These are phyloP conservation scores for Temnopleurus reevesii DNA, from an alignment of 53 echinoderm and acorn worm genomes.

Conservation along the genomic window DNA sequence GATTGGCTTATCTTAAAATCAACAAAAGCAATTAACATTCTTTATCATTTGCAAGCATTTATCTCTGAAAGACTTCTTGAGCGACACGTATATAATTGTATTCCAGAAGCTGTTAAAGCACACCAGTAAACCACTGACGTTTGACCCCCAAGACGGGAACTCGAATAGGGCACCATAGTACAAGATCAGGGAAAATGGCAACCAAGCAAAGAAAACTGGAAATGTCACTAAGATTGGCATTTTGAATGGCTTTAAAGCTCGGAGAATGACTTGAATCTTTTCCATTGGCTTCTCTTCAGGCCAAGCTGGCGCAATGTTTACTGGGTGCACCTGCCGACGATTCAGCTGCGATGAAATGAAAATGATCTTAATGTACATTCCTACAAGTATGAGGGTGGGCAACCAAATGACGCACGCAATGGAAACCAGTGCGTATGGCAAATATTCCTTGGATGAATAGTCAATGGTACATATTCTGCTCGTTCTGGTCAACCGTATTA, in stretches of 20 bases:
- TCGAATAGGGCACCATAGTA: not conserved
- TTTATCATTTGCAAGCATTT: too few species aligned
- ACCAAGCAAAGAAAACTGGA: not conserved
- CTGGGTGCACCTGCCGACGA: not conserved
- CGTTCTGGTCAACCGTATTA: not conserved
- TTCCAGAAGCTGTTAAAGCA: constrained; percentile 20
- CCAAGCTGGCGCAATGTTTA: not conserved
- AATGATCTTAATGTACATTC: not conserved
- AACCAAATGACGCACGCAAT: not conserved
- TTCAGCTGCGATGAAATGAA: not conserved
- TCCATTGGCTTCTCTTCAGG: not conserved
- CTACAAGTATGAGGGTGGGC: not conserved
- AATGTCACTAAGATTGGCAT: not conserved
- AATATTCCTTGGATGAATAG: not conserved
- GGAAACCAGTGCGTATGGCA: not conserved
- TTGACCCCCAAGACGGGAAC: not conserved
- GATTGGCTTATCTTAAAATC: too few species aligned
- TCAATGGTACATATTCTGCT: not conserved
- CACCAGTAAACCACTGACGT: not conserved
- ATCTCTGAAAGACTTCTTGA: not conserved
- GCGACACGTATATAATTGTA: not conserved
- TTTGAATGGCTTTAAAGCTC: not conserved
- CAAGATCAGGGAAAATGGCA: not conserved
- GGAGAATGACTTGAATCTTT: not conserved
- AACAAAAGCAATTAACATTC: too few species aligned